Conservation (phyloP, 2,797 vertebrate genomes). For the Neoniphon sammara region DNA sequence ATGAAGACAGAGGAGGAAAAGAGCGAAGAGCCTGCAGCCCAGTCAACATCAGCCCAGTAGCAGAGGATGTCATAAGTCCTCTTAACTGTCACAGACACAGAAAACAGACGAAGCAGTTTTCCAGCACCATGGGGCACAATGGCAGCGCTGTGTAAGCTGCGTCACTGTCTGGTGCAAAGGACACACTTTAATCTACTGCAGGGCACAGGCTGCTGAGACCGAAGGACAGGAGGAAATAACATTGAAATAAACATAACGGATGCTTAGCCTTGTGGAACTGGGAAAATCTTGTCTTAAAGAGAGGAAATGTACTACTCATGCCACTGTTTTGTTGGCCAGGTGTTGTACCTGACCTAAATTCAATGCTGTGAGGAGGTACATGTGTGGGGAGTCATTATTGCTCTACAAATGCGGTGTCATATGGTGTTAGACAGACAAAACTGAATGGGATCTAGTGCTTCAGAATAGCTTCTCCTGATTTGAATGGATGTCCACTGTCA, state of each 20-base stretch:
- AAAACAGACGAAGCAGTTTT: constrained; percentile 19
- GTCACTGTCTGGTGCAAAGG: constrained; percentile 45
- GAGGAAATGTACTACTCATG: background rate
- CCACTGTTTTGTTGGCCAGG: background rate
- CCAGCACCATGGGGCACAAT: constrained; percentile 22
- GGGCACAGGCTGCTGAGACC: constrained; percentile 44
- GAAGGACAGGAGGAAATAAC: background rate
- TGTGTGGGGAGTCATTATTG: background rate
- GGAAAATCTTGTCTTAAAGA: too few relatives aligned
- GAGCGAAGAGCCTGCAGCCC: background rate
- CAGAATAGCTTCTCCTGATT: too few relatives aligned
- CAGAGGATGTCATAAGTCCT: background rate
- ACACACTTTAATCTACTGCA: constrained; percentile 38
- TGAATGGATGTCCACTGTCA: too few relatives aligned
- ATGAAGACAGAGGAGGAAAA: constrained; percentile 2
- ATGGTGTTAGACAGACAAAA: too few relatives aligned
- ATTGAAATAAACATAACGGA: constrained; percentile 23
- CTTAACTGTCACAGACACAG: constrained; percentile 1
- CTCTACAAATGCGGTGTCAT: too few relatives aligned
- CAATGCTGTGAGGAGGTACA: background rate
- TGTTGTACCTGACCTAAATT: background rate
- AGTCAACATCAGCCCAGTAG: constrained; percentile 25
- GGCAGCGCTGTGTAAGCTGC: constrained; percentile 29
- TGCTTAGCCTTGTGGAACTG: constrained; percentile 19
- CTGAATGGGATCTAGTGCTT: too few relatives aligned